Percentiles rank a stretch among this genome's conserved stretches.
Evolutionary conservation across 2,888 invertebrate genomes (phyloP).

Genomic region (Oscheius onirici): DNA sequence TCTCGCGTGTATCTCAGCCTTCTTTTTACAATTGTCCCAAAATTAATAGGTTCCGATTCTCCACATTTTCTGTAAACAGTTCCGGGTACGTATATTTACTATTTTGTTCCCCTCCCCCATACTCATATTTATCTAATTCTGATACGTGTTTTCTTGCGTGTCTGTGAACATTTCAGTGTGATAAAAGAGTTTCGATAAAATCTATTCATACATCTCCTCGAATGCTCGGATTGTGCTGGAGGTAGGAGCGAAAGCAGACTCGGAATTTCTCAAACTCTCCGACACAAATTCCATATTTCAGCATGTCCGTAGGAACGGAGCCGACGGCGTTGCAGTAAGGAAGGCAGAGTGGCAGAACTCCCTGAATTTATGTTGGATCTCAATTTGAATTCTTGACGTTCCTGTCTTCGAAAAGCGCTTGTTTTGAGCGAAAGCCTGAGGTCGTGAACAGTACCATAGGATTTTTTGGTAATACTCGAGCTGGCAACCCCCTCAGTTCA

Average conservation of each 20-base stretch:
- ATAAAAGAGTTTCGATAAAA: background rate
- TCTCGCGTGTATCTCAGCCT: background rate
- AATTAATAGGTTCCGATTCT: too few relatives aligned
- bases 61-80: too few relatives aligned
- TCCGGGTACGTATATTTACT: too few relatives aligned
- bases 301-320: constrained; percentile 47
- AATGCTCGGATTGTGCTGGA: constrained; percentile 48
- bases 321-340: constrained; percentile 48
- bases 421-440: too few relatives aligned
- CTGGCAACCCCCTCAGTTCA: too few relatives aligned
- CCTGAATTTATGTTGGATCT: too few relatives aligned
- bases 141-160: background rate
- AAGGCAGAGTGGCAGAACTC: constrained; percentile 45
- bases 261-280: constrained; percentile 53
- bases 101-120: too few relatives aligned
- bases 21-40: background rate
- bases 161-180: background rate
- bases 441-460: too few relatives aligned
- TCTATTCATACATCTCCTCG: constrained; percentile 26
- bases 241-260: constrained; percentile 47
- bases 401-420: too few relatives aligned
- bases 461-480: too few relatives aligned
- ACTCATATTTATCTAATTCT: too few relatives aligned
- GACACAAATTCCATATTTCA: constrained; percentile 48
- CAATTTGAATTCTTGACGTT: too few relatives aligned